phyloP scores from a whole-genome alignment of 2,797 vertebrate genomes.

The Anguilla marmorata region DNA sequence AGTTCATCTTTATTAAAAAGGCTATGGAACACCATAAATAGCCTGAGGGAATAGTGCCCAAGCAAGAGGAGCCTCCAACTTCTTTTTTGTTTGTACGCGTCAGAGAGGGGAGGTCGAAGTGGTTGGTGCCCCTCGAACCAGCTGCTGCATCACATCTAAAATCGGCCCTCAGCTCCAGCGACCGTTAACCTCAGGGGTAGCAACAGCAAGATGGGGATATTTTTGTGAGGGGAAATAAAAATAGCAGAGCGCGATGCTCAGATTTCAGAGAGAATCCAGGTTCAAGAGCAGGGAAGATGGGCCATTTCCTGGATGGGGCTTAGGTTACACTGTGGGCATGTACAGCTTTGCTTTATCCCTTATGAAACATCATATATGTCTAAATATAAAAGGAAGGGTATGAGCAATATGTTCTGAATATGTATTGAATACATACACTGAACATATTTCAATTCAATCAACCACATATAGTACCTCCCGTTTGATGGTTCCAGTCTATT shows the following conservation, averaged over 20 bases:
- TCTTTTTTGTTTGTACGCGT: neutral
- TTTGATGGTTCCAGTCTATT: neutral
- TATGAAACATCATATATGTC: neutral
- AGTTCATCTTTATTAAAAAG: neutral
- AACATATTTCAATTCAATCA: neutral
- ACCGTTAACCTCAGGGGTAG: slow-evolving; percentile 19
- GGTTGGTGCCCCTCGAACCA: neutral
- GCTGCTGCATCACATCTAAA: slow-evolving; percentile 15
- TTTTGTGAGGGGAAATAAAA: slow-evolving; percentile 33
- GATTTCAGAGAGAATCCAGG: slow-evolving; percentile 32
- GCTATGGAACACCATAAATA: neutral
- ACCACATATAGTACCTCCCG: neutral
- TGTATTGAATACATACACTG: neutral
- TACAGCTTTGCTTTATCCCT: neutral
- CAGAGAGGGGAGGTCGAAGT: neutral
- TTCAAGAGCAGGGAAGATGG: neutral
- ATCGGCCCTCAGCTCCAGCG: neutral
- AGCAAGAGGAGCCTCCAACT: neutral
- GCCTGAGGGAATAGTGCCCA: neutral
- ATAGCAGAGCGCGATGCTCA: slow-evolving; percentile 28
- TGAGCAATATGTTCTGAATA: neutral
- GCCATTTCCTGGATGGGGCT: neutral
- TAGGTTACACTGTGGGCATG: neutral
- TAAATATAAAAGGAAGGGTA: neutral
- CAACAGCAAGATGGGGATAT: slow-evolving; percentile 16